A percentile compares a stretch with the other conserved stretches of the same genome.
Conservation (phyloP, 2,888 invertebrate species). For the Oscheius sp. region DNA sequence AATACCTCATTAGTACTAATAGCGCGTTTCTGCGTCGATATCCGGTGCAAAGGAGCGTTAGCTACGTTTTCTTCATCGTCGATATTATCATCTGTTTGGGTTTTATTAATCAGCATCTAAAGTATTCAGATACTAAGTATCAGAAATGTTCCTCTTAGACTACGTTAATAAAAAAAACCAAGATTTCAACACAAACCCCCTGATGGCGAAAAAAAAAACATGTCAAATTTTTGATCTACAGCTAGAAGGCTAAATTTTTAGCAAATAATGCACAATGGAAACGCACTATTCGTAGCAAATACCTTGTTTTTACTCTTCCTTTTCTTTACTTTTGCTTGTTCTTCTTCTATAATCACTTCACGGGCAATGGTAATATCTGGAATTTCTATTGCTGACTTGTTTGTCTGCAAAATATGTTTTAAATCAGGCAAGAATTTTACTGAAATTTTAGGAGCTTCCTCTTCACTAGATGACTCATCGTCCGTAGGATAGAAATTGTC, state of each 20-base stretch:
- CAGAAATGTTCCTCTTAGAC: too few species aligned
- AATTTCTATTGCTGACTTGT: constrained; percentile 26
- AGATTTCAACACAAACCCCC: too few species aligned
- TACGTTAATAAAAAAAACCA: too few species aligned
- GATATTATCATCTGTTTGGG: neutral
- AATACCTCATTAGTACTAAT: neutral
- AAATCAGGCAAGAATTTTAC: constrained; percentile 31
- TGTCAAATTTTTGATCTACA: too few species aligned
- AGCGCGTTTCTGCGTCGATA: neutral
- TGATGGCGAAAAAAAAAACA: neutral
- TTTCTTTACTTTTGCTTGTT: neutral
- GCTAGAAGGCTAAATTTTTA: neutral
- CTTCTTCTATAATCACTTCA: neutral
- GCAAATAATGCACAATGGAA: too few species aligned
- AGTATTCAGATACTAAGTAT: too few species aligned
- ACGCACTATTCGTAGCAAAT: constrained; percentile 1
- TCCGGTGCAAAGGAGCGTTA: neutral
- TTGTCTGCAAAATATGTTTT: neutral
- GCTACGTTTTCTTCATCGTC: constrained; percentile 4
- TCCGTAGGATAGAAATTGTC: constrained; percentile 55
- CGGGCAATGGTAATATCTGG: neutral
- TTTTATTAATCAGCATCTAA: neutral
- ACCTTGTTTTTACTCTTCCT: constrained; percentile 8
- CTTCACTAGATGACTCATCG: constrained; percentile 46
- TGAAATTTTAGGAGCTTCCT: constrained; percentile 46